A percentile compares a stretch with the other conserved stretches of the same genome.
Evolutionary conservation across 2,113 vertebrate species (phyloP).

Genomic region (Toxostoma redivivum): DNA sequence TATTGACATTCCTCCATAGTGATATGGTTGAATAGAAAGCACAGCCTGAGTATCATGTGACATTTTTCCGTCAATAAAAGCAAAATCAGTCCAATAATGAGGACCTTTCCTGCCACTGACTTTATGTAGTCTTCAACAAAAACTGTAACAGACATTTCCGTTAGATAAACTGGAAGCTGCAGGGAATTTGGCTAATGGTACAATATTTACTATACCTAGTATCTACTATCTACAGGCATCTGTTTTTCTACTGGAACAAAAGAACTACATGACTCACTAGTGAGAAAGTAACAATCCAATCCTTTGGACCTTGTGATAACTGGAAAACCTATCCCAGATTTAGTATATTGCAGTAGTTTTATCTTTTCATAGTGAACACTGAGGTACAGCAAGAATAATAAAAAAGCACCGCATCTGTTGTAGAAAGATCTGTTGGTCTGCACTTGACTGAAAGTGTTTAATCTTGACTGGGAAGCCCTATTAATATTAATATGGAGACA

Average conservation of each 20-base stretch:
- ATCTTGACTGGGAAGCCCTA: slow-evolving; percentile 72
- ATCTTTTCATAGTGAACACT: slow-evolving; percentile 54
- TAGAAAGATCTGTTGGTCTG: slow-evolving; percentile 66
- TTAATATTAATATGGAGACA: neutral
- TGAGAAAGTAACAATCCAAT: slow-evolving; percentile 67
- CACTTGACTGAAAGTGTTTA: slow-evolving; percentile 66
- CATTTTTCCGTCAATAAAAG: slow-evolving; percentile 73
- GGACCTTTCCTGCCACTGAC: slow-evolving; percentile 72
- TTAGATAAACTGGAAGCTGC: slow-evolving; percentile 69
- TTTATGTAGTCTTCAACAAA: slow-evolving; percentile 70
- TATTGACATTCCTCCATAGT: slow-evolving; percentile 88
- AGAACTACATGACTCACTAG: slow-evolving; percentile 66
- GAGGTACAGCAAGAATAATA: slow-evolving; percentile 67
- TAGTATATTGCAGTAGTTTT: slow-evolving; percentile 59
- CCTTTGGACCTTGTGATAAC: slow-evolving; percentile 56
- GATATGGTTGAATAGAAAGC: slow-evolving; percentile 80
- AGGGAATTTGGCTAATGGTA: slow-evolving; percentile 70
- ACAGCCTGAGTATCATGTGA: slow-evolving; percentile 84
- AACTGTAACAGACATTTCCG: slow-evolving; percentile 61
- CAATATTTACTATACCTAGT: slow-evolving; percentile 68
- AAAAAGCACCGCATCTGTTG: slow-evolving; percentile 71
- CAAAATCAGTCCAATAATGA: slow-evolving; percentile 73
- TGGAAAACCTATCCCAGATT: slow-evolving; percentile 56
- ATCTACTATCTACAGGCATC: slow-evolving; percentile 67
- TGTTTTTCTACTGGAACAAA: slow-evolving; percentile 67